phyloP scores from a whole-genome alignment of 2,113 vertebrate species.

The human region DNA sequence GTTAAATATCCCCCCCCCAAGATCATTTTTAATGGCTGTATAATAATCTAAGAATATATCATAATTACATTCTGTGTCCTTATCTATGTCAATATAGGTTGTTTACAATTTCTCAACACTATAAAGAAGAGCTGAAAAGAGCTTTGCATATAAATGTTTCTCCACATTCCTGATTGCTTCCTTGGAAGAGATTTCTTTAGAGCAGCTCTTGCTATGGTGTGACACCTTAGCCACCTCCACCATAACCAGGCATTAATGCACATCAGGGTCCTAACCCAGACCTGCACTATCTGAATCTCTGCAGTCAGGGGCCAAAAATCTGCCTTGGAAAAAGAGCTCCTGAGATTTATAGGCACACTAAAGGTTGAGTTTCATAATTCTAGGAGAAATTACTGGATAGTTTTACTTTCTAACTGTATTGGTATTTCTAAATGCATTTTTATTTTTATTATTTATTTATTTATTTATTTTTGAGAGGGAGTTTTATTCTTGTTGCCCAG shows the following conservation, averaged over 20 bases:
- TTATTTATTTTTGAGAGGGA: no score
- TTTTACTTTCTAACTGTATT: no score
- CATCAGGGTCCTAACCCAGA: not conserved
- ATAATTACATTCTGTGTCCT: conserved; percentile 14
- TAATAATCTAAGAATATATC: conserved; percentile 19
- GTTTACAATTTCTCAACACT: not conserved
- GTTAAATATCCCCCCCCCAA: not conserved
- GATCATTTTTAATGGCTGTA: not conserved
- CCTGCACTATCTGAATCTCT: not conserved
- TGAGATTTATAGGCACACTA: not conserved
- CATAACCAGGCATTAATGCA: not conserved
- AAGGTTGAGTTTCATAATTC: not conserved
- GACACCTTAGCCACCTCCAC: not conserved
- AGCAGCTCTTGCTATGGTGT: not conserved
- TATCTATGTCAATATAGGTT: conserved; percentile 12
- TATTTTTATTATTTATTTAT: not conserved
- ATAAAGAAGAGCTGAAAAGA: conserved; percentile 9
- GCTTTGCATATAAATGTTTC: not conserved
- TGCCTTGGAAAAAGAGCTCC: not conserved
- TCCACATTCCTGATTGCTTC: not conserved
- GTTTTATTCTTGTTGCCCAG: no score
- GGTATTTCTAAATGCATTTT: not conserved
- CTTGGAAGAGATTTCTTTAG: not conserved
- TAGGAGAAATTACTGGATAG: not conserved
- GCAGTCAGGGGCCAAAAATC: not conserved